Conservation (phyloP, 2,797 vertebrate species). For the Diglossa cyanea region DNA sequence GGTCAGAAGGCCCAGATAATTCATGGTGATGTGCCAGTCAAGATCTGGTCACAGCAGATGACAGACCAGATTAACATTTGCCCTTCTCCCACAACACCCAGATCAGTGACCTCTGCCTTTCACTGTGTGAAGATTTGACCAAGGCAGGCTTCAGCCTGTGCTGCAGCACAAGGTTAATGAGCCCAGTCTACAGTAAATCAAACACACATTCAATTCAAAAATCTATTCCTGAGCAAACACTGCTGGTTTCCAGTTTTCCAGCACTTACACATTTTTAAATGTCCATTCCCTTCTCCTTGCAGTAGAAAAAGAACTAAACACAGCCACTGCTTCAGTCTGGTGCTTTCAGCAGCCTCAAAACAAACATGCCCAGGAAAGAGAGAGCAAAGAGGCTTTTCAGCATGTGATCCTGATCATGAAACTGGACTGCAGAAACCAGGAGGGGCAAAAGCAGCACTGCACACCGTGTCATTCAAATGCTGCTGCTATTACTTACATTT, state of each 20-base stretch:
- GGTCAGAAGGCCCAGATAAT: not conserved
- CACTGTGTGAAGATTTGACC: not conserved
- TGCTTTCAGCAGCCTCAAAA: not conserved
- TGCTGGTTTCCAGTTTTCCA: not conserved
- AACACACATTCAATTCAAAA: not conserved
- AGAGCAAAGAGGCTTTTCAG: not conserved
- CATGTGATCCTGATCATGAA: not conserved
- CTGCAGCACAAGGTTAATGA: not conserved
- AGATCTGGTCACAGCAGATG: not conserved
- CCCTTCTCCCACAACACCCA: not conserved
- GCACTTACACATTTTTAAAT: not conserved
- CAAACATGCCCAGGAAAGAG: not conserved
- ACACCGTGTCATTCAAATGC: not conserved
- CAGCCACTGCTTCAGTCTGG: not conserved
- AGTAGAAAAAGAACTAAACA: not conserved
- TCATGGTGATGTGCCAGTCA: accelerated
- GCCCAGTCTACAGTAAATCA: not conserved
- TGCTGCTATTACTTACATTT: not conserved
- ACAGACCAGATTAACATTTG: not conserved
- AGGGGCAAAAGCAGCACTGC: not conserved
- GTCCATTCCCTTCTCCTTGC: not conserved
- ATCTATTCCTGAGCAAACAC: not conserved
- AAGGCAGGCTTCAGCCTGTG: not conserved
- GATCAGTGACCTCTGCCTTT: not conserved
- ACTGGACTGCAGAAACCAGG: not conserved